phyloP scores from a whole-genome alignment of 2,888 invertebrate species.

The Horisme vitalbata region DNA sequence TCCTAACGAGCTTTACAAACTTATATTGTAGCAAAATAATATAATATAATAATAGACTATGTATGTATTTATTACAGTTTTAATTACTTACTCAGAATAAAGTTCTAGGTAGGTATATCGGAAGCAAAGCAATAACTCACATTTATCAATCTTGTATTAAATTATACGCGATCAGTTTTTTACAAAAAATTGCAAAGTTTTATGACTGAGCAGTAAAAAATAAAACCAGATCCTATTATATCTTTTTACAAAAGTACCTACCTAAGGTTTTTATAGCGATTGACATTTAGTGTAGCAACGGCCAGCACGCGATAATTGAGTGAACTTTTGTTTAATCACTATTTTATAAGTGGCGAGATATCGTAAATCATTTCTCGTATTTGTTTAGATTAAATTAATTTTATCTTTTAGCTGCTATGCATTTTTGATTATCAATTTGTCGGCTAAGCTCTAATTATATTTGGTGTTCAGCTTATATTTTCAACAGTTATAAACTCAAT shows the following conservation, averaged over 20 bases:
- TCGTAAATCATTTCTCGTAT: conserved; percentile 30
- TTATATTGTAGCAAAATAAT: too few relatives aligned
- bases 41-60: too few relatives aligned
- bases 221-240: conserved; percentile 28
- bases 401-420: neutral
- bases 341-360: conserved; percentile 18
- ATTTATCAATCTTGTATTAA: conserved; percentile 8
- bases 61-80: too few relatives aligned
- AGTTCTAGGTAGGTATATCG: neutral
- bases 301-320: conserved; percentile 26
- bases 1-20: too few relatives aligned
- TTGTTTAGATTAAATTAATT: conserved; percentile 21
- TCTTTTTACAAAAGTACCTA: conserved; percentile 23
- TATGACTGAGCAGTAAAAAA: conserved; percentile 20
- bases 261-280: conserved; percentile 13
- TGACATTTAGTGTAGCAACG: conserved; percentile 29
- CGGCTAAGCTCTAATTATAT: neutral
- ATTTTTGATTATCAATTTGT: neutral
- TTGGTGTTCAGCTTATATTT: neutral
- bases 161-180: conserved; percentile 13
- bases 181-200: conserved; percentile 4
- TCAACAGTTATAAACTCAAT: neutral
- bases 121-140: conserved; percentile 1
- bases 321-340: conserved; percentile 31
- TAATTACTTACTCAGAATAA: too few relatives aligned